These are phyloP conservation scores for Syngnathoides biaculeatus DNA, from an alignment of 2,113 vertebrate genomes.

Conservation along the genomic window DNA sequence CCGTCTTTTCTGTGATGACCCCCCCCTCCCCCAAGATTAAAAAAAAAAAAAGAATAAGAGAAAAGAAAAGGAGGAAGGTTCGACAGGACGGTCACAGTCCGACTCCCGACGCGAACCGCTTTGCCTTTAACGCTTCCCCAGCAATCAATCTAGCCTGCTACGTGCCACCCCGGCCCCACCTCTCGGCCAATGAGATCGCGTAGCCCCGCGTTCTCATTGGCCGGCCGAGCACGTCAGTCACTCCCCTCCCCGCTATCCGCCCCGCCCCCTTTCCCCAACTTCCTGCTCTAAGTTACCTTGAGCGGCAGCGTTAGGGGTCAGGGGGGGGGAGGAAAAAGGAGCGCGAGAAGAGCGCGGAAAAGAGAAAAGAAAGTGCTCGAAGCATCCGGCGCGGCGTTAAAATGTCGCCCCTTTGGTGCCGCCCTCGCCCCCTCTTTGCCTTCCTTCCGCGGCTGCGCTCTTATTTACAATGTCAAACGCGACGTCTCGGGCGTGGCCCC, in stretches of 20 bases:
- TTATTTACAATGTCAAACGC: constrained; percentile 86
- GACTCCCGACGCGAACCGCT: constrained; percentile 83
- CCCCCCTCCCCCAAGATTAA: constrained; percentile 69
- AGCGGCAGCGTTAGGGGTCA: constrained; percentile 97
- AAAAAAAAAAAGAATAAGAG: constrained; percentile 16
- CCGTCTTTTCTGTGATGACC: constrained; percentile 89
- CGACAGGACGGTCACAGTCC: constrained; percentile 52
- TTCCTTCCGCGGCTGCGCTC: constrained; percentile 73
- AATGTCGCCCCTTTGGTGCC: constrained; percentile 48
- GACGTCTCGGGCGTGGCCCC: constrained; percentile 70
- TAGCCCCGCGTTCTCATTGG: constrained; percentile 68
- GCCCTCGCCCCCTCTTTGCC: constrained; percentile 42
- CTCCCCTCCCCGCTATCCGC: constrained; percentile 48
- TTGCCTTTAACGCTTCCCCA: constrained; percentile 93
- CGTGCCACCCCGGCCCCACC: constrained; percentile 81
- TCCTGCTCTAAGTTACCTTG: constrained; percentile 99
- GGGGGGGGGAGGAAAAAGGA: constrained; percentile 74
- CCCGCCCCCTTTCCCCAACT: constrained; percentile 80
- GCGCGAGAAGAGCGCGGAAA: constrained; percentile 56
- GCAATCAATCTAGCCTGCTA: constrained; percentile 94
- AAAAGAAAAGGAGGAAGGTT: constrained; percentile 25
- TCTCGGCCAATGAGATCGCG: constrained; percentile 56
- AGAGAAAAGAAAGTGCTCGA: constrained; percentile 58
- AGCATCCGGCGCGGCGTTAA: constrained; percentile 37
- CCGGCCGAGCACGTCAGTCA: constrained; percentile 40